These are phyloP conservation scores for Aricia artaxerxes DNA, from an alignment of 2,888 invertebrate species.

Conservation along the genomic window DNA sequence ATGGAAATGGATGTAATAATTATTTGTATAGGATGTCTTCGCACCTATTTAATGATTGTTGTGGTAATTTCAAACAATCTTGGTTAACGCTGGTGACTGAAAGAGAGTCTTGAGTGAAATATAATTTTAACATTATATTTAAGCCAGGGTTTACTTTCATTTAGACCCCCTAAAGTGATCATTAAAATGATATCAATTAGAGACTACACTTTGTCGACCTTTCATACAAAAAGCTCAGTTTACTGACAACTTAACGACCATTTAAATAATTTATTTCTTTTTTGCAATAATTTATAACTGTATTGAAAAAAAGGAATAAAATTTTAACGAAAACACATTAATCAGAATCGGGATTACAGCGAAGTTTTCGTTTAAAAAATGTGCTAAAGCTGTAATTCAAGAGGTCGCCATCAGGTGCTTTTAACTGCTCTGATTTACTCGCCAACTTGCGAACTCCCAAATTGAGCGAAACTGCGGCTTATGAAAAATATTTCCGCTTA, in stretches of 20 bases:
- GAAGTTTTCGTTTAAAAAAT: constrained; percentile 42
- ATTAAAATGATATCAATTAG: no score
- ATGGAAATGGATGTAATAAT: background rate
- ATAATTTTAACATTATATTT: no score
- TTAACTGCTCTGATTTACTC: constrained; percentile 51
- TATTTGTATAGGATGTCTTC: background rate
- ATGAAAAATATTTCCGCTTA: constrained; percentile 39
- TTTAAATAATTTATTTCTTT: background rate
- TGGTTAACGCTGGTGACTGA: no score
- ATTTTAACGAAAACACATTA: constrained; percentile 35
- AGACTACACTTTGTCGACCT: no score
- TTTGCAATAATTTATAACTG: background rate
- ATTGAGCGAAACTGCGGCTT: constrained; percentile 38
- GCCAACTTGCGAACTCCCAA: constrained; percentile 44
- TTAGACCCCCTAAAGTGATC: no score
- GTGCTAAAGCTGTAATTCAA: constrained; percentile 47
- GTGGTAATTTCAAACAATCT: background rate
- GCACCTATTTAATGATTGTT: background rate
- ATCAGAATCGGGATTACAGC: constrained; percentile 38
- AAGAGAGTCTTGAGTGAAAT: no score
- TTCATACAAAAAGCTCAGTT: no score
- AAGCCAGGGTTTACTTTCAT: no score
- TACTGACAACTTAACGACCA: no score
- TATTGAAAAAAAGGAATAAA: constrained; percentile 21
- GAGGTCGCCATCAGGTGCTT: constrained; percentile 49